phyloP scores from a whole-genome alignment of 2,797 vertebrate genomes.

The Diglossa cyanea region DNA sequence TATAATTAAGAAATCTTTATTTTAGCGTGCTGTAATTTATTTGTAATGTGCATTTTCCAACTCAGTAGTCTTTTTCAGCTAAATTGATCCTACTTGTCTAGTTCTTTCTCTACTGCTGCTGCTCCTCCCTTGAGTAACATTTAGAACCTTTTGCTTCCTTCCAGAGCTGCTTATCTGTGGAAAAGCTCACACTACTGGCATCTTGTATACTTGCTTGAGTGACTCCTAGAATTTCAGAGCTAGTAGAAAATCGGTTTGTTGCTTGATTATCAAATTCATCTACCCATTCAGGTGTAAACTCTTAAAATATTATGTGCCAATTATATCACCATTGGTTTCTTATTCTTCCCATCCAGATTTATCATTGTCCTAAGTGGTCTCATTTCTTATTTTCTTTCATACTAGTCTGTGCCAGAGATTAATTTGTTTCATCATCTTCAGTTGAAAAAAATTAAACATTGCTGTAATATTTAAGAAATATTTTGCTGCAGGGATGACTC shows the following conservation, averaged over 20 bases:
- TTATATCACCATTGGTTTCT: not conserved
- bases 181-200: not conserved
- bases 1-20: not conserved
- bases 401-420: not conserved
- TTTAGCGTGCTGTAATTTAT: not conserved
- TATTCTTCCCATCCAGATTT: not conserved
- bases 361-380: not conserved
- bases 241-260: not conserved
- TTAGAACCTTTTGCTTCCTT: not conserved
- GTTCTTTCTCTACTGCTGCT: not conserved
- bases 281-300: not conserved
- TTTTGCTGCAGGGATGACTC: not conserved
- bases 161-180: not conserved
- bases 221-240: not conserved
- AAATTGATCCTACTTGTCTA: not conserved
- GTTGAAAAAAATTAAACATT: not conserved
- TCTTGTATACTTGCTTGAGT: not conserved
- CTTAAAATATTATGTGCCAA: not conserved
- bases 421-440: not conserved
- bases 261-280: not conserved
- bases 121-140: not conserved
- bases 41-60: not conserved
- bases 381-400: not conserved
- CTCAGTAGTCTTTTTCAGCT: not conserved
- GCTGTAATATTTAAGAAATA: not conserved